phyloP scores from a whole-genome alignment of 2,888 invertebrate genomes.

The Dysmachus trigonus region DNA sequence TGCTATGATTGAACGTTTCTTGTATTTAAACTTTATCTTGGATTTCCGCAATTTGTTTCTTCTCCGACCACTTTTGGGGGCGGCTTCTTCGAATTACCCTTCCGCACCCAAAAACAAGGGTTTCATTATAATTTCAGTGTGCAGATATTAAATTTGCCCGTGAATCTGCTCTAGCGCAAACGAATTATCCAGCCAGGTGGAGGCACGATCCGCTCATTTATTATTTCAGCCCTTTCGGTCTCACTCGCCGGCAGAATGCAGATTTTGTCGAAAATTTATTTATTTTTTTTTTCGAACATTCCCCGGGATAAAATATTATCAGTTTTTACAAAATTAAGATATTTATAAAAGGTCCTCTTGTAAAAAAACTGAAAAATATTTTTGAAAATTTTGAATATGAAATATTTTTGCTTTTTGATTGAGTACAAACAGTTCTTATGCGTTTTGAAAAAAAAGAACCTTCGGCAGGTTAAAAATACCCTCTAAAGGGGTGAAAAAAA shows the following conservation, averaged over 20 bases:
- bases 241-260: neutral
- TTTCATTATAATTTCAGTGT: conserved; percentile 20
- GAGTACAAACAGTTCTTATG: too few species aligned
- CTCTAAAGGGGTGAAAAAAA: too few species aligned
- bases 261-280: neutral
- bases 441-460: too few species aligned
- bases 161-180: neutral
- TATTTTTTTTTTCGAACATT: neutral
- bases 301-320: neutral
- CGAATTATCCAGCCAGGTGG: neutral
- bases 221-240: neutral
- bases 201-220: neutral
- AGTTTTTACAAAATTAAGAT: neutral
- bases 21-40: conserved; percentile 41
- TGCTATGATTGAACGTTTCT: conserved; percentile 47
- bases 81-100: conserved; percentile 4
- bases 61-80: conserved; percentile 31
- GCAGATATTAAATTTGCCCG: conserved; percentile 26
- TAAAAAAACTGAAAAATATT: too few species aligned
- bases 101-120: conserved; percentile 8
- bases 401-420: too few species aligned
- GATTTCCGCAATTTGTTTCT: conserved; percentile 47
- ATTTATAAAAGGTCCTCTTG: too few species aligned
- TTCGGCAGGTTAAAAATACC: too few species aligned
- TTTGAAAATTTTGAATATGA: too few species aligned